Conservation (phyloP, 2,113 vertebrate species). For the Sinocyclocheilus maitianheensis region DNA sequence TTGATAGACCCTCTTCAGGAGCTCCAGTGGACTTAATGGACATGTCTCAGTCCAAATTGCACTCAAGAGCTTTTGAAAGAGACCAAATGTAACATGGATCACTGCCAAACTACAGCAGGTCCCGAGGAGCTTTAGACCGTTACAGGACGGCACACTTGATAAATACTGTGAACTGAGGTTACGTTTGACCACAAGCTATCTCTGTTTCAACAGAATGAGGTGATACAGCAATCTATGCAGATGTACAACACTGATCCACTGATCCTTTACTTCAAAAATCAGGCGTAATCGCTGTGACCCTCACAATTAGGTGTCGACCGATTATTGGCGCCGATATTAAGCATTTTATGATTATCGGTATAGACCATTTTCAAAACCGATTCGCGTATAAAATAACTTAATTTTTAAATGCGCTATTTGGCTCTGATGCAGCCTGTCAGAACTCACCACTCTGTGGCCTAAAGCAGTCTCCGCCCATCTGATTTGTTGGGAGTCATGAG, state of each 20-base stretch:
- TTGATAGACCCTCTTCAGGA: conserved; percentile 42
- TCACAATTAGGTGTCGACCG: background rate
- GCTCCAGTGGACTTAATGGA: conserved; percentile 46
- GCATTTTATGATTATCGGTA: background rate
- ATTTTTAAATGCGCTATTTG: too few species aligned
- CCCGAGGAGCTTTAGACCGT: background rate
- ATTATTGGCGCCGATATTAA: too few species aligned
- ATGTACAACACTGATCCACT: background rate
- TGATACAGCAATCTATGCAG: background rate
- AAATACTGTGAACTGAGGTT: background rate
- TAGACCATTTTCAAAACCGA: too few species aligned
- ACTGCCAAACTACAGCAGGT: background rate
- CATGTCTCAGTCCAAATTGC: conserved; percentile 47
- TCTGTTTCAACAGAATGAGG: too few species aligned
- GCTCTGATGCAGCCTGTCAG: too few species aligned
- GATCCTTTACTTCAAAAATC: background rate
- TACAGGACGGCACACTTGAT: background rate
- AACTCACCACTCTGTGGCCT: too few species aligned
- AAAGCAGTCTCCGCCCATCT: too few species aligned
- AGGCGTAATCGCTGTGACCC: background rate
- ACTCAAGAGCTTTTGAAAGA: conserved; percentile 37
- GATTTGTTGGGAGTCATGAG: too few species aligned
- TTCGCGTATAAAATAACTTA: too few species aligned
- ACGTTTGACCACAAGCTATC: background rate
- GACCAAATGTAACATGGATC: conserved; percentile 21